A percentile compares a stretch with the other conserved stretches of the same genome.
phyloP scores from a whole-genome alignment of 2,888 invertebrate species.

The Philaethria dido region DNA sequence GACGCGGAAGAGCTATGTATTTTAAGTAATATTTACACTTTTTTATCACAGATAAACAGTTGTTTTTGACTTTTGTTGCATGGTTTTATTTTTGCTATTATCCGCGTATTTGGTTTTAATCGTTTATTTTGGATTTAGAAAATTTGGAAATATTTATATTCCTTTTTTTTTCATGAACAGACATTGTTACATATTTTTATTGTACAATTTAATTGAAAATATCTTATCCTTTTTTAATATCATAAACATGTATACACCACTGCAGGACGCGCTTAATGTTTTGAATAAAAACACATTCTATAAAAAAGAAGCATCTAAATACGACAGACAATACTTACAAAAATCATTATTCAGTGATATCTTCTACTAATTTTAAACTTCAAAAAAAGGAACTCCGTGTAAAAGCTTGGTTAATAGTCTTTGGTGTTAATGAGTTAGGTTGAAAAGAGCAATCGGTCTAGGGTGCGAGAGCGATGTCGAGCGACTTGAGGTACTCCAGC shows the following conservation, averaged over 20 bases:
- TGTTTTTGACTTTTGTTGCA: neutral
- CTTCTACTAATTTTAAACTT: constrained; percentile 54
- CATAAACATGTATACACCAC: constrained; percentile 13
- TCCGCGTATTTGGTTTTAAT: neutral
- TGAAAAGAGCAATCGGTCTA: constrained; percentile 44
- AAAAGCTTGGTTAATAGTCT: constrained; percentile 54
- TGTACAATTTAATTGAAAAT: no score
- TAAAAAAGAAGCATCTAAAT: constrained; percentile 9
- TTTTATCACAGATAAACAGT: neutral
- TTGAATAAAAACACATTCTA: constrained; percentile 4
- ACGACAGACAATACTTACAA: constrained; percentile 61
- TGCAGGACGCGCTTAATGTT: neutral
- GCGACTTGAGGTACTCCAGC: constrained; percentile 74
- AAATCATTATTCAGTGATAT: constrained; percentile 56
- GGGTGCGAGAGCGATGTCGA: constrained; percentile 56
- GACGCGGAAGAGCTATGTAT: neutral
- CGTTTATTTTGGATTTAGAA: neutral
- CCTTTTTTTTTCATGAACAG: neutral
- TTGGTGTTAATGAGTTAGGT: constrained; percentile 35
- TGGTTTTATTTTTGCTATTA: neutral
- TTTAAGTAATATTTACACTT: neutral
- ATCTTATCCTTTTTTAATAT: no score
- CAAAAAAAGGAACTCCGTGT: constrained; percentile 48
- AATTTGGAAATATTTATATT: neutral
- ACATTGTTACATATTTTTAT: neutral